Base-by-base conservation (phyloP, 1,140 invertebrate species). In the Papilio glaucus region DNA sequence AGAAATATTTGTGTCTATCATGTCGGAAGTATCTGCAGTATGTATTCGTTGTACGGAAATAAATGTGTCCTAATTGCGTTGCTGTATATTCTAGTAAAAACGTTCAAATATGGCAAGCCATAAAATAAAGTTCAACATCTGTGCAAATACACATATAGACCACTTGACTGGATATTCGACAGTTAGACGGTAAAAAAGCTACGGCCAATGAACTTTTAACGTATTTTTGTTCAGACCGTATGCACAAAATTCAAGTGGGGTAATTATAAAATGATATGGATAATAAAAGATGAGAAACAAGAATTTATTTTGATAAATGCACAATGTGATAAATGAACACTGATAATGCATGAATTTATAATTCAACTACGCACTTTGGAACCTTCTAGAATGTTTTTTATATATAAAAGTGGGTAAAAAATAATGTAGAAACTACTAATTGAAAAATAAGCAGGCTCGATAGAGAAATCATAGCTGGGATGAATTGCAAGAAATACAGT, bases 121-220 rank as follows among this genome's bases (percentile, higher is more conserved):
- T 57, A 57, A 57, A 57, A 57, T 21, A 57, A 57, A 12, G 21
- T 24, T 57, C 21, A 21, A 57, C 49, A 57, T 57, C 49, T 57
- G 49, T 57, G 49, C 49, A 57, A 57, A 57, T 49, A 33, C n/a
- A n/a, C n/a, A n/a, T 33, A 49, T 57, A 57, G 49, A 57, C 49
- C 49, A 57, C 49, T 57, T 57, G 49, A 57, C 18, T 57, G 49
- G 49, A 57, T 57, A 57, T 57, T 57, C 49, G 21, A 57, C 49
- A 57, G 49, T 57, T 53, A 57, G 18, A 21, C 45, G 45, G 21
- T 57, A 24, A 57, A 57, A 57, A 57, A 57, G 9, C 49, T 4
- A 57, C 49, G 49, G 49, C 21, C 49, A 57, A 4, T 57, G 49
- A 57, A 57, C 49, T 57, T 57, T 18, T 26, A 26, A 57, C 21